phyloP scores from a whole-genome alignment of 2,797 vertebrate genomes.

The Pangasius djambal region DNA sequence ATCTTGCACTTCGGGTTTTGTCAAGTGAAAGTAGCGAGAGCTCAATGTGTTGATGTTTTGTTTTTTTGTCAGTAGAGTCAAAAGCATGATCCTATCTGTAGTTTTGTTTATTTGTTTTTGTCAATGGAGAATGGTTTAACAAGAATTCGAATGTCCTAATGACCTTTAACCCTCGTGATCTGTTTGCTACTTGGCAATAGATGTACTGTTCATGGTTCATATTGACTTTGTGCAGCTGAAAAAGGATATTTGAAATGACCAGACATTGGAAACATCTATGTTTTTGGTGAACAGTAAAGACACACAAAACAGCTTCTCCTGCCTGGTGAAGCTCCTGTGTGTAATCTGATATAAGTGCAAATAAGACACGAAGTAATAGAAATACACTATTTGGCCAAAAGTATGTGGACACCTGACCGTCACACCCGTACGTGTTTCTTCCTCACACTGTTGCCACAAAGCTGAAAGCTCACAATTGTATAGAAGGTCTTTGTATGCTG shows the following conservation, averaged over 20 bases:
- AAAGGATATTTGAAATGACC: neutral
- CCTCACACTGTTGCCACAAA: too few species aligned
- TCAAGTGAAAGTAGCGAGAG: neutral
- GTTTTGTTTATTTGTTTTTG: neutral
- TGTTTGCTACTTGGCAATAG: neutral
- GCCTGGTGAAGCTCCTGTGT: neutral
- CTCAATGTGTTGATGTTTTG: neutral
- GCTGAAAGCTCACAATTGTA: too few species aligned
- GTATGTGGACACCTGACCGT: neutral
- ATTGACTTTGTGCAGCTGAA: neutral
- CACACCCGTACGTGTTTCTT: neutral
- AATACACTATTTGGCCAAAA: neutral
- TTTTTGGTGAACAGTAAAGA: neutral
- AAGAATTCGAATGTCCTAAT: neutral
- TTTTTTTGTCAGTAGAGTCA: neutral
- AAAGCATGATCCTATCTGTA: neutral
- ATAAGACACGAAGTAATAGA: neutral
- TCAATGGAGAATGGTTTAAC: neutral
- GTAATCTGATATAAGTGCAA: neutral
- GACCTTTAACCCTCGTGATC: neutral
- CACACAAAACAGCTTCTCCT: neutral
- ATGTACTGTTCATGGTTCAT: neutral
- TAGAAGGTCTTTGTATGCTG: too few species aligned
- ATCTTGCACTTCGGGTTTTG: neutral
- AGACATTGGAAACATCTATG: neutral